A percentile compares a stretch with the other conserved stretches of the same genome.
Conservation (phyloP, 2,888 invertebrate species). For the Hoplodrina blanda region DNA sequence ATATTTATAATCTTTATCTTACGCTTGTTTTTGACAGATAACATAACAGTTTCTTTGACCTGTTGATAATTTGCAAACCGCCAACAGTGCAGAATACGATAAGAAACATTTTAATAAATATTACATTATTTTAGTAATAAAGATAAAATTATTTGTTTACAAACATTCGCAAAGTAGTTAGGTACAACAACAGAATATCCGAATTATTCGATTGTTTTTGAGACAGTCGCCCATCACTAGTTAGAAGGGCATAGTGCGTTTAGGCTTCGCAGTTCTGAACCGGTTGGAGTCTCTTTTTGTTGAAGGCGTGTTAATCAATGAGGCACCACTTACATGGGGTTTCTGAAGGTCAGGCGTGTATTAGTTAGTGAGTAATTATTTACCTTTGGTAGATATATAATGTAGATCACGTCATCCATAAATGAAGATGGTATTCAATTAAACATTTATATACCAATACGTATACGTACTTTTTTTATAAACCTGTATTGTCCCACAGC, state of each 20-base stretch:
- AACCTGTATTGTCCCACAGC: no score
- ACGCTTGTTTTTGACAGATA: not conserved
- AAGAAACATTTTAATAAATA: not conserved
- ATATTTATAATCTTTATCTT: conserved; percentile 1
- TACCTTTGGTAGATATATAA: conserved; percentile 1
- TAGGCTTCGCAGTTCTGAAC: conserved; percentile 43
- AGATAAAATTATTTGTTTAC: not conserved
- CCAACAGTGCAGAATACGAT: not conserved
- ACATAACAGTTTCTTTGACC: conserved; percentile 15
- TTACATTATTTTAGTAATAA: not conserved
- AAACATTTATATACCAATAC: no score
- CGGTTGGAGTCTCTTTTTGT: conserved; percentile 55
- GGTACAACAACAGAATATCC: not conserved
- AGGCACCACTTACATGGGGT: conserved; percentile 41
- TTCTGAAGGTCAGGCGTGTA: conserved; percentile 44
- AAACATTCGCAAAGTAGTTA: not conserved
- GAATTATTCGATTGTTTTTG: not conserved
- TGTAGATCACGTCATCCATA: conserved; percentile 38
- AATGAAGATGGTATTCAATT: conserved; percentile 10
- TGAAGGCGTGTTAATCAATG: conserved; percentile 55
- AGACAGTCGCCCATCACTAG: conserved; percentile 28
- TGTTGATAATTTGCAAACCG: not conserved
- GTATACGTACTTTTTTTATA: no score
- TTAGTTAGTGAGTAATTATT: conserved; percentile 26
- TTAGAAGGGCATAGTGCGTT: conserved; percentile 49